A percentile compares a stretch with the other conserved stretches of the same genome.
These are phyloP conservation scores for Plutomurus gul DNA, from an alignment of 1,140 invertebrate genomes.

Conservation along the genomic window DNA sequence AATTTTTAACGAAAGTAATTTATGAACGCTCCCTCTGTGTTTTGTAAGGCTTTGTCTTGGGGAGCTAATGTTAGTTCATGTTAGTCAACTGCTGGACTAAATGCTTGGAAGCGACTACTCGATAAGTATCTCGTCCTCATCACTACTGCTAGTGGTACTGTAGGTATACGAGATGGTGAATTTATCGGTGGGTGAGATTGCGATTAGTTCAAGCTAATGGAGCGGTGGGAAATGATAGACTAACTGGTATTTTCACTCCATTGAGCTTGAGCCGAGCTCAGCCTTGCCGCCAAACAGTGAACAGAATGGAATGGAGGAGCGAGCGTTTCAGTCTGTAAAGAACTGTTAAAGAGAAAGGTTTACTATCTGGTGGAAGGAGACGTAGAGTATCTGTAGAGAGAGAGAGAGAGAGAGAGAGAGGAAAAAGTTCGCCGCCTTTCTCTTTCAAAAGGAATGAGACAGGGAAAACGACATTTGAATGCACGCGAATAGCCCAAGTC, in stretches of 20 bases:
- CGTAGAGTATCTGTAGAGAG: too few species aligned
- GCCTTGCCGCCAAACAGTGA: slow-evolving; percentile 16
- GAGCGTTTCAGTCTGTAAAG: slow-evolving; percentile 7
- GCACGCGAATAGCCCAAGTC: not conserved
- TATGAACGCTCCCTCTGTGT: too few species aligned
- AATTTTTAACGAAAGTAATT: too few species aligned
- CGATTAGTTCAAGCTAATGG: slow-evolving; percentile 52
- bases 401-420: too few species aligned
- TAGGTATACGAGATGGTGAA: slow-evolving; percentile 38
- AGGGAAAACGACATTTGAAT: not conserved
- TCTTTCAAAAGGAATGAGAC: not conserved
- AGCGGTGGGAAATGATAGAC: slow-evolving; percentile 53
- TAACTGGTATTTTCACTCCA: slow-evolving; percentile 52
- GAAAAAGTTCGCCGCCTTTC: not conserved
- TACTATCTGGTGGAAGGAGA: not conserved
- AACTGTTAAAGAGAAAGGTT: slow-evolving; percentile 13
- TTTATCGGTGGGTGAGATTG: slow-evolving; percentile 44
- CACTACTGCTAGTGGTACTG: too few species aligned
- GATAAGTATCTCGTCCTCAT: slow-evolving; percentile 29
- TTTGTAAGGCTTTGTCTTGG: too few species aligned
- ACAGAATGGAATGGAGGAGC: slow-evolving; percentile 4
- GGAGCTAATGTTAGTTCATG: too few species aligned
- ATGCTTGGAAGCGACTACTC: slow-evolving; percentile 8
- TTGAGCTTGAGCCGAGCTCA: slow-evolving; percentile 41
- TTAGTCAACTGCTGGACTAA: slow-evolving; percentile 16